Evolutionary conservation across 2,888 invertebrate species (phyloP).

Genomic region (Chymomyza procnemis): DNA sequence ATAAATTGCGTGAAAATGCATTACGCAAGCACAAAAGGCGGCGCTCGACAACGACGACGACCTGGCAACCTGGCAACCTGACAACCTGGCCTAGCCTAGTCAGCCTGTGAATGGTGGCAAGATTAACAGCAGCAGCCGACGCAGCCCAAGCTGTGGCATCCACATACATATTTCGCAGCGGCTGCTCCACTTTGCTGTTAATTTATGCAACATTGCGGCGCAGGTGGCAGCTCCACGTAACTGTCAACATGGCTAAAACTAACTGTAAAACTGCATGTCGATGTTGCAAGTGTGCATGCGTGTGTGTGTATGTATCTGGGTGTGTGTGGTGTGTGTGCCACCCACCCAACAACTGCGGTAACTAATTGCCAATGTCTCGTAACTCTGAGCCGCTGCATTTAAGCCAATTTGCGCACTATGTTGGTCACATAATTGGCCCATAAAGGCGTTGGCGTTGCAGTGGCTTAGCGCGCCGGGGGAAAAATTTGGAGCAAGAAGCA

Average conservation of each 20-base stretch:
- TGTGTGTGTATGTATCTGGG: constrained; percentile 24
- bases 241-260: constrained; percentile 66
- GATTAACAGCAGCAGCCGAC: not conserved
- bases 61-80: not conserved
- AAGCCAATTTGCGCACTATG: constrained; percentile 61
- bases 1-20: constrained; percentile 71
- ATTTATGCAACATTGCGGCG: constrained; percentile 62
- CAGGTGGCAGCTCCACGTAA: constrained; percentile 60
- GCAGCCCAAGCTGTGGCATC: not conserved
- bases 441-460: constrained; percentile 10
- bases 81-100: not conserved
- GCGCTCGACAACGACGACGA: constrained; percentile 29
- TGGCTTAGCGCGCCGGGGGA: not conserved
- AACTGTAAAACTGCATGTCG: constrained; percentile 53
- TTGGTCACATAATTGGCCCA: constrained; percentile 26
- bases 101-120: constrained; percentile 18
- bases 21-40: constrained; percentile 70
- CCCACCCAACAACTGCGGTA: constrained; percentile 52
- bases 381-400: constrained; percentile 39
- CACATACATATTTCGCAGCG: constrained; percentile 16
- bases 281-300: constrained; percentile 17
- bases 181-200: constrained; percentile 62
- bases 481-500: too few species aligned
- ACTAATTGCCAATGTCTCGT: constrained; percentile 63
- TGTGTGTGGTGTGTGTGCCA: constrained; percentile 28